Evolutionary conservation across 2,797 vertebrate species (phyloP).

Genomic region (Mionectes olivaceus): DNA sequence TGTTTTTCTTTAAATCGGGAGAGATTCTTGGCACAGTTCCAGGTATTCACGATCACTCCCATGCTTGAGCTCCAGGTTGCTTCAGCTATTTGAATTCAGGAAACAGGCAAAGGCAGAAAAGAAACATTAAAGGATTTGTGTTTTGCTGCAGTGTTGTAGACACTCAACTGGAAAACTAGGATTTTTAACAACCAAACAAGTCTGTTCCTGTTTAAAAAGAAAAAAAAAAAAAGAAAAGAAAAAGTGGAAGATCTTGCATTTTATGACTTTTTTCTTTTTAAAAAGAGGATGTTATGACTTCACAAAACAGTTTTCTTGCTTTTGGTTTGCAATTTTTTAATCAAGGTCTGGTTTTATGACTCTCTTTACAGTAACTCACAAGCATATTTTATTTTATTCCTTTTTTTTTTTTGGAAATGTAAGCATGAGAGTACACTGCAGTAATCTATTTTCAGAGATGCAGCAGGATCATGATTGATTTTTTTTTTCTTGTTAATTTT

Average conservation of each 20-base stretch:
- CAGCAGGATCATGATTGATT: slow-evolving; percentile 38
- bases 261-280: background rate
- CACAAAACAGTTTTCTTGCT: background rate
- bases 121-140: slow-evolving; percentile 63
- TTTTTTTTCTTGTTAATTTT: slow-evolving; percentile 42
- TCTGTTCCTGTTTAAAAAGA: slow-evolving; percentile 12
- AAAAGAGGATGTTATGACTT: background rate
- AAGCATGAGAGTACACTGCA: slow-evolving; percentile 18
- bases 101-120: slow-evolving; percentile 64
- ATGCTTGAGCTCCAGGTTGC: slow-evolving; percentile 38
- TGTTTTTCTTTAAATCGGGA: slow-evolving; percentile 62
- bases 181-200: slow-evolving; percentile 48
- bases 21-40: slow-evolving; percentile 48
- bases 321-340: slow-evolving; percentile 22
- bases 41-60: slow-evolving; percentile 53
- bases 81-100: slow-evolving; percentile 64
- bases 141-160: slow-evolving; percentile 36
- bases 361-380: background rate
- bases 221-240: background rate
- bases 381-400: background rate
- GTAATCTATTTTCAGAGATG: slow-evolving; percentile 43
- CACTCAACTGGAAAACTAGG: slow-evolving; percentile 45
- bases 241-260: background rate
- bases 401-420: slow-evolving; percentile 53
- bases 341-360: slow-evolving; percentile 24